These are phyloP conservation scores for Pantherophis vulpinus DNA, from an alignment of 2,797 vertebrate genomes.

Conservation along the genomic window DNA sequence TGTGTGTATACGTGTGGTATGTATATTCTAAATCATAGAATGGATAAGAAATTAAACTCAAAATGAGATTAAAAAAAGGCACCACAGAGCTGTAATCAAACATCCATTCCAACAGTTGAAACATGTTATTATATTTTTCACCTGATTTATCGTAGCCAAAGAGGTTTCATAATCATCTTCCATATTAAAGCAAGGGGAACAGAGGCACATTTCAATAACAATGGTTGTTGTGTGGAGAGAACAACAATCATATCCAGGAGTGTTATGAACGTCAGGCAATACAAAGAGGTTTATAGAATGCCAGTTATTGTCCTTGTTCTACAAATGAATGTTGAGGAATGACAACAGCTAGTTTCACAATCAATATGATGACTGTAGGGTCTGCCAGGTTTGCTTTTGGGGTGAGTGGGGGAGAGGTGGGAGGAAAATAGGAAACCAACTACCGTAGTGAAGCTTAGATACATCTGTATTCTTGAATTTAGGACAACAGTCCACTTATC, in stretches of 20 bases:
- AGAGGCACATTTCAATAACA: slow-evolving; percentile 86
- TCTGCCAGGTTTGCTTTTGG: slow-evolving; percentile 33
- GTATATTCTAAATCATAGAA: slow-evolving; percentile 53
- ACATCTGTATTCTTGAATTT: slow-evolving; percentile 47
- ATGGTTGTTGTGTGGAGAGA: slow-evolving; percentile 82
- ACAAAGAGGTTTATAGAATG: slow-evolving; percentile 77
- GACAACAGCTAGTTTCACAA: slow-evolving; percentile 64
- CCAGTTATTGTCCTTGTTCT: slow-evolving; percentile 65
- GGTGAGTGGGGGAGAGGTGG: slow-evolving; percentile 3
- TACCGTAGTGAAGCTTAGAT: background rate
- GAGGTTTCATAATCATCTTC: slow-evolving; percentile 80
- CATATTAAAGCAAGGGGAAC: slow-evolving; percentile 78
- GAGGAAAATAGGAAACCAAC: slow-evolving; percentile 30
- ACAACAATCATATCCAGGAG: slow-evolving; percentile 71
- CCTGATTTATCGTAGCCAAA: slow-evolving; percentile 75
- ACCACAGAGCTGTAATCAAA: slow-evolving; percentile 72
- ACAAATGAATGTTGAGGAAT: slow-evolving; percentile 73
- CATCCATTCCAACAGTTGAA: slow-evolving; percentile 69
- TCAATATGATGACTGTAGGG: slow-evolving; percentile 53
- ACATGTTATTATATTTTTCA: slow-evolving; percentile 71
- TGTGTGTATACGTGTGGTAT: slow-evolving; percentile 27
- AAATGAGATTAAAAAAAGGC: slow-evolving; percentile 60
- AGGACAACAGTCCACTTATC: slow-evolving; percentile 33
- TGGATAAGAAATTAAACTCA: slow-evolving; percentile 67
- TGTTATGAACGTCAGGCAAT: slow-evolving; percentile 74